A percentile compares a stretch with the other conserved stretches of the same genome.
Conservation (phyloP, 2,113 vertebrate genomes). For the Nestor notabilis region DNA sequence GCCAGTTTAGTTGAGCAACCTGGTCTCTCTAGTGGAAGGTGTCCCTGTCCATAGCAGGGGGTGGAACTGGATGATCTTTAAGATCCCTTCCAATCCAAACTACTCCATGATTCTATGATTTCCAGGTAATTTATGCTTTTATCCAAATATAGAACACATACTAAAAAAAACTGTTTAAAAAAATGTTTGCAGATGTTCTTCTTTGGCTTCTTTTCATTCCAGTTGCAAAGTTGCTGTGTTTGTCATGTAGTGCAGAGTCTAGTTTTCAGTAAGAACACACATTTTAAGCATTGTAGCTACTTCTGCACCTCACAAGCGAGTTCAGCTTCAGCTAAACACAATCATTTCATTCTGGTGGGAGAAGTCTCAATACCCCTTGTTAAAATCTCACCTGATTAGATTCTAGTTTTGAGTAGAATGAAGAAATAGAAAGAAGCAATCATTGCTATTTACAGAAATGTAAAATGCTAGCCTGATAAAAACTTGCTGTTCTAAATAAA, state of each 20-base stretch:
- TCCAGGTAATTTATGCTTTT: slow-evolving; percentile 27
- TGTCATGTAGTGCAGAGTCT: neutral
- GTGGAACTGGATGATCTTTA: neutral
- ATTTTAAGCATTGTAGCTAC: neutral
- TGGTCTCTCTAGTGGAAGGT: neutral
- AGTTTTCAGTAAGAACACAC: neutral
- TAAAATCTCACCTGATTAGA: neutral
- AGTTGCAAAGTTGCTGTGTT: neutral
- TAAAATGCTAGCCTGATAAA: slow-evolving; percentile 20
- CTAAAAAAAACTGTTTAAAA: neutral
- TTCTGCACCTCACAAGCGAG: neutral
- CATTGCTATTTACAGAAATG: neutral
- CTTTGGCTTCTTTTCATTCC: neutral
- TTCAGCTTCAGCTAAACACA: neutral
- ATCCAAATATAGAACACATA: neutral
- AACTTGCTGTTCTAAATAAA: slow-evolving; percentile 58
- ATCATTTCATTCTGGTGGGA: neutral
- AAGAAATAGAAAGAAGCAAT: neutral
- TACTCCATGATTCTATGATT: neutral
- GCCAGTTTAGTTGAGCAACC: neutral
- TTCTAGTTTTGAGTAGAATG: neutral
- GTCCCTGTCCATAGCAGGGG: neutral
- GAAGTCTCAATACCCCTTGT: neutral
- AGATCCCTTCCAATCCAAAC: neutral
- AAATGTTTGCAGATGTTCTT: slow-evolving; percentile 35